Evolutionary conservation across 2,888 invertebrate species (phyloP), one percentile per base, ranked within the genome.

Genomic region (Pristionchus arcanus): DNA sequence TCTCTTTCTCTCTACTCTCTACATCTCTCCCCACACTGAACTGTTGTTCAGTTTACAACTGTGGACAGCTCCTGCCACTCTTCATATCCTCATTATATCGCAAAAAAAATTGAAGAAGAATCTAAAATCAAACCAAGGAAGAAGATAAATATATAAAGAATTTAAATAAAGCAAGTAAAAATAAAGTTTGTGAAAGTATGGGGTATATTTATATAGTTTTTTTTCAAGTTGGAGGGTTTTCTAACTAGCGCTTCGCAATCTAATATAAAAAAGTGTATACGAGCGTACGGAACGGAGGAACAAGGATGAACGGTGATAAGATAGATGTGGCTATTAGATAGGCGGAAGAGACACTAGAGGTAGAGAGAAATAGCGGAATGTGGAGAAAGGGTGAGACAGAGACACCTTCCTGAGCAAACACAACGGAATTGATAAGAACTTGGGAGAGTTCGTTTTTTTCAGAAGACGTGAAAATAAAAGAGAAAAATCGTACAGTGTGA

Each of bases 41-140:
- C 49, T 81, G 28, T 81, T 81, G 42, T 53, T 81, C 81, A 28
- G 49, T 49, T 53, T 81, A 49, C 81, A 81, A 53, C 81, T 81
- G 81, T n/a, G 25, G n/a, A 49, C 28, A 21, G 49, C 49, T 53
- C 81, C 81, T 49, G 19, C 81, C 49, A n/a, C 81, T 28, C 15
- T 49, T 28, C n/a, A 16, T 34, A 11, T 53, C 49, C 49, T 9
- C 49, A 15, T 25, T 42, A 77, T 25, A 42, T 74, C 16, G 31
- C 7, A 74, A 21, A 21, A 21, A 37, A 74, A n/a, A n/a, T n/a
- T 31, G 34, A 74, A 19, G 34, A 34, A 16, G 34, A 3, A n/a
- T 7, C 68, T n/a, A 15, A 15, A 68, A 68, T 28, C 28, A 68
- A 31, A 28, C 13, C 42, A 11, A 49, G 42, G 42, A 49, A 49